A percentile compares a stretch with the other conserved stretches of the same genome.
Evolutionary conservation across 2,888 invertebrate genomes (phyloP).

Genomic region (Nephrotoma appendiculata): DNA sequence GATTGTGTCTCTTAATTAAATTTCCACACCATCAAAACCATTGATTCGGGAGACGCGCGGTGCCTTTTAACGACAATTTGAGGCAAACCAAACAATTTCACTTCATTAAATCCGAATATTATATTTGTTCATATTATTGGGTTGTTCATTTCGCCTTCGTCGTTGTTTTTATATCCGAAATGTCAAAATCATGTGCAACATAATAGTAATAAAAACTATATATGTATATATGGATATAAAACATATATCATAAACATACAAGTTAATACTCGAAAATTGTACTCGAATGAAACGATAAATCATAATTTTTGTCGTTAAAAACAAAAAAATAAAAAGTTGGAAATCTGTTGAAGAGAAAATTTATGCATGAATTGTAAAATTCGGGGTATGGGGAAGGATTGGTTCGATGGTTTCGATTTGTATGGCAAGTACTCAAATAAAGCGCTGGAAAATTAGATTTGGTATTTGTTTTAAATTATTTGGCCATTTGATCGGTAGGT

Average conservation of each 20-base stretch:
- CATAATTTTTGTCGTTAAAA: not conserved
- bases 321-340: not conserved
- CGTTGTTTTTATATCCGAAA: not conserved
- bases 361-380: not conserved
- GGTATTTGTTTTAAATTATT: not conserved
- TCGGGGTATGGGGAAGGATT: not conserved
- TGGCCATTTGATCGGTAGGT: not conserved
- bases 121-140: not conserved
- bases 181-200: not conserved
- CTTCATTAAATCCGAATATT: not conserved
- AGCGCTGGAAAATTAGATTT: not conserved
- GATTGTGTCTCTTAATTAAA: not conserved
- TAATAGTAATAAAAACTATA: not conserved
- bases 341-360: not conserved
- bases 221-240: not conserved
- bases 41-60: not conserved
- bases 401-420: not conserved
- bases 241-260: not conserved
- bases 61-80: not conserved
- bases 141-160: not conserved
- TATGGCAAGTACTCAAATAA: not conserved
- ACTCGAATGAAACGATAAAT: not conserved
- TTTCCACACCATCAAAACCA: not conserved
- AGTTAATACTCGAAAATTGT: not conserved
- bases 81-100: not conserved